Evolutionary conservation across 2,113 vertebrate species (phyloP).

Genomic region (Rattus rattus): DNA sequence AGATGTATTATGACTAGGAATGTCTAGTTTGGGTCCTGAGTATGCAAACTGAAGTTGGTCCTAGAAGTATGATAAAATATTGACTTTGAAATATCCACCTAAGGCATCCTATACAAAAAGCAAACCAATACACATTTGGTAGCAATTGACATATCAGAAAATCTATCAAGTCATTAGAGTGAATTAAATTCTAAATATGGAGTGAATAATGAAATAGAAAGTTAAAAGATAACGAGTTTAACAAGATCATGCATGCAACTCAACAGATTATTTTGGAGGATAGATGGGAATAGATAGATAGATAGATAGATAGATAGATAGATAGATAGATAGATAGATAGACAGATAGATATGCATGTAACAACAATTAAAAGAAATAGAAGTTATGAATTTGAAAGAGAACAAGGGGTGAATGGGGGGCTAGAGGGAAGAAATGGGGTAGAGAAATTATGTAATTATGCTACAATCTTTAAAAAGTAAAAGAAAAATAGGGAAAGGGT

Average conservation of each 20-base stretch:
- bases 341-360: no score
- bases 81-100: background rate
- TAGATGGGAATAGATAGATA: no score
- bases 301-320: no score
- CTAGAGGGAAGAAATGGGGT: background rate
- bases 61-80: background rate
- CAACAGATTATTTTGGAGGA: background rate
- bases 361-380: background rate
- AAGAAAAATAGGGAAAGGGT: background rate
- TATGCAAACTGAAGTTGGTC: background rate
- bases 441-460: background rate
- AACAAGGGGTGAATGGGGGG: background rate
- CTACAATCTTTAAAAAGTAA: background rate
- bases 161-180: background rate
- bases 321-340: no score
- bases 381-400: background rate
- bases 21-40: background rate
- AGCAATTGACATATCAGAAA: background rate
- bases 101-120: background rate
- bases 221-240: background rate
- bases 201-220: conserved; percentile 7
- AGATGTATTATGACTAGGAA: background rate
- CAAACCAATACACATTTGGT: background rate
- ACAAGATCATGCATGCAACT: background rate
- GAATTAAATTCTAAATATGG: conserved; percentile 13